Evolutionary conservation across 2,113 vertebrate species (phyloP), one percentile per base, ranked within the genome.

Genomic region (Poeciliopsis prolifica): DNA sequence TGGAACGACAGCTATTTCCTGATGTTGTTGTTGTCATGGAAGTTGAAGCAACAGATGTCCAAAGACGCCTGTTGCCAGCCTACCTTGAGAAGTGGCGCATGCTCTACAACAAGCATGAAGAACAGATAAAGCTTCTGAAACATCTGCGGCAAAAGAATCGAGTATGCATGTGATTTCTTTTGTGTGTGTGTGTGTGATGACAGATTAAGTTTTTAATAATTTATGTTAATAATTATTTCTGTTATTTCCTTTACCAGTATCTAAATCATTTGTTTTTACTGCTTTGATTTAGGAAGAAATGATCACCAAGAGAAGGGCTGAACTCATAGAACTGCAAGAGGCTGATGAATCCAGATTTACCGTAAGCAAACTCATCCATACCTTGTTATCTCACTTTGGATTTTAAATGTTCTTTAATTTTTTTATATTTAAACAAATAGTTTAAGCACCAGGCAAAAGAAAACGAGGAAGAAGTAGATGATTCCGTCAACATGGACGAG

Each of bases 261-360:
- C 26, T 29, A 4, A 70, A 44, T 72, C 14, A 58, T 35, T 37
- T 65, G 54, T 72, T 31, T 78, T 33, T 40, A 4, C 42, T 48
- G 67, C 24, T 79, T 37, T 78, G 44, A 44, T 68, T 33, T 82
- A 99, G 97, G 91, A 94, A 31, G 92, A 95, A 48, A 88, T 69
- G 61, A 95, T 98, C 84, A 83, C 88, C 65, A 95, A 86, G 89
- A 96, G 97, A 93, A 96, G 95, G 75, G 94, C 93, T 86, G 96
- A 98, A 86, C 95, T 99, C 77, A n/a, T 95, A 83, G 90, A 71
- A 82, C 95, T 96, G 75, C 88, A 33, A 86, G 89, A 81, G 0
- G 68, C 19, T 26, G 44, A 64, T 7, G 12, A 11, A 29, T n/a
- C 1, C 26, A 69, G 69, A 77, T 6, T 37, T 54, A 80, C 82